Conservation (phyloP, 2,797 vertebrate genomes). For the Eupleurogrammus muticus region DNA sequence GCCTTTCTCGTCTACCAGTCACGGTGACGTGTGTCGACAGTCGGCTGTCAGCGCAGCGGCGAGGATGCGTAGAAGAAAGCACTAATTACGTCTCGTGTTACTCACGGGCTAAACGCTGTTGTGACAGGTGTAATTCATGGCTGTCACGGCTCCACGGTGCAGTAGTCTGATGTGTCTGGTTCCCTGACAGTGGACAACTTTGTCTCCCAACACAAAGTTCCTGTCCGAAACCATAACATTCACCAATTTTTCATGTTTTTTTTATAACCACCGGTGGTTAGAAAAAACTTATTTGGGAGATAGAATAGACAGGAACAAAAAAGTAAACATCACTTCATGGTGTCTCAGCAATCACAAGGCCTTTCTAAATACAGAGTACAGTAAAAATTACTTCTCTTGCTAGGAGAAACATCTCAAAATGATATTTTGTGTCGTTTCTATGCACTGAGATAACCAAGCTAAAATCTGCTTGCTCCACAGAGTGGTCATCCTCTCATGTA, state of each 20-base stretch:
- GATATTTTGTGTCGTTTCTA: no score
- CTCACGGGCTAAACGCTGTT: conserved; percentile 10
- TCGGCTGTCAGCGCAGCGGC: background rate
- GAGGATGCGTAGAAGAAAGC: background rate
- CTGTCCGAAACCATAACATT: background rate
- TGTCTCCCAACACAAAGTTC: background rate
- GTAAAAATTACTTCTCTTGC: no score
- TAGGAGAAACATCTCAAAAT: no score
- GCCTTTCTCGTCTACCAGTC: background rate
- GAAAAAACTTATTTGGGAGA: no score
- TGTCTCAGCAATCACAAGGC: no score
- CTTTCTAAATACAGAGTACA: no score
- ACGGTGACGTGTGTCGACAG: conserved; percentile 6
- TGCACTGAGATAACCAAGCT: no score
- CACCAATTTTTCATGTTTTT: background rate
- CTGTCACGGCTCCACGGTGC: conserved; percentile 6
- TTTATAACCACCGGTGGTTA: no score
- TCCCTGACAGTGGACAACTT: background rate
- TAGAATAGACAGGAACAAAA: background rate
- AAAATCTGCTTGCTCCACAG: no score
- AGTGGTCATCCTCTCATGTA: no score
- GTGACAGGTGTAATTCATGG: conserved; percentile 18
- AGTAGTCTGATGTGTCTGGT: conserved; percentile 12
- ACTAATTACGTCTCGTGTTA: background rate
- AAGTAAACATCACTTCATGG: no score